A percentile compares a stretch with the other conserved stretches of the same genome.
Evolutionary conservation across 2,113 vertebrate species (phyloP).

Genomic region (Struthio camelus): DNA sequence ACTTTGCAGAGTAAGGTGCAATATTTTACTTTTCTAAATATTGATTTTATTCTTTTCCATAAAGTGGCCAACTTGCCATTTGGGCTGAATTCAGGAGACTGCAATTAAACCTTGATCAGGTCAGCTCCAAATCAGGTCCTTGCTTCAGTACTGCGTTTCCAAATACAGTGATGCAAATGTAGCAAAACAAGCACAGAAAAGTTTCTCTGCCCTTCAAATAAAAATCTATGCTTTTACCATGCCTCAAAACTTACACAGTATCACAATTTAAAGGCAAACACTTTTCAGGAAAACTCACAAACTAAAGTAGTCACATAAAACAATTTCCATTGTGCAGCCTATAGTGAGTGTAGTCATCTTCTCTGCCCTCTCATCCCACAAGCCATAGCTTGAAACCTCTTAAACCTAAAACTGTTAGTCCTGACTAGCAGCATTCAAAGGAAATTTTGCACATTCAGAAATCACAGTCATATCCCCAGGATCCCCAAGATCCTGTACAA

Average conservation of each 20-base stretch:
- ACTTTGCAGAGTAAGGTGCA: constrained; percentile 13
- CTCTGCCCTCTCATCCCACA: background rate
- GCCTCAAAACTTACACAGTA: background rate
- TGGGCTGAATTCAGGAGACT: constrained; percentile 17
- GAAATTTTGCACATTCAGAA: background rate
- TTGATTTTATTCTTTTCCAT: constrained; percentile 10
- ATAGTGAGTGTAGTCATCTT: background rate
- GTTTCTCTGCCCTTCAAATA: background rate
- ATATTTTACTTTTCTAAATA: background rate
- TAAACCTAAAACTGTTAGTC: background rate
- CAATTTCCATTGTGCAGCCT: fast-evolving
- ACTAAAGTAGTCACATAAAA: background rate
- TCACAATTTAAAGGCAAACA: background rate
- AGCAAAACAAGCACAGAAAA: background rate
- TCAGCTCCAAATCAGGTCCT: background rate
- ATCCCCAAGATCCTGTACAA: background rate
- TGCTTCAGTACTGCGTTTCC: background rate
- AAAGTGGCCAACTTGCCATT: background rate
- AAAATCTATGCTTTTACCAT: background rate
- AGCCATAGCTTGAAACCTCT: background rate
- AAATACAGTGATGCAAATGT: background rate
- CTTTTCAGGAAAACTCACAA: background rate
- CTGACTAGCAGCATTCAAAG: background rate
- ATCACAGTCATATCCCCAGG: background rate
- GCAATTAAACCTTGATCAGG: constrained; percentile 45